Base-by-base conservation (phyloP, 1,140 invertebrate species). In the Ctenoplectra terminalis region DNA sequence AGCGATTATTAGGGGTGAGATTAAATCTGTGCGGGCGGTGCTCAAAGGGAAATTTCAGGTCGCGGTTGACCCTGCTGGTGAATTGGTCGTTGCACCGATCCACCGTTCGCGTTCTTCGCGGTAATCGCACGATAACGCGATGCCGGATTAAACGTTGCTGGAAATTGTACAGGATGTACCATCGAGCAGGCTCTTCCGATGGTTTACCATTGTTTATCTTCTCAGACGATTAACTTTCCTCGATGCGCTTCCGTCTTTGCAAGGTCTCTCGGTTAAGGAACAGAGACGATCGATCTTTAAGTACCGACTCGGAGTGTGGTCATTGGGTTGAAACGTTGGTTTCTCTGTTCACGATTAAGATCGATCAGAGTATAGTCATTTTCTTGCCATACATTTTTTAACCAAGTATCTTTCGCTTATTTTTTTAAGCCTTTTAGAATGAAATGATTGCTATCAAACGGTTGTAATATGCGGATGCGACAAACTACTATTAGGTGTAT, bases 1-100 rank as follows among this genome's bases (percentile, higher is more conserved):
- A 58, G 52, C 52, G 63, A 75, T 82, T 86, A 74, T 78, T 74
- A 52, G 26, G 31, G 11, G 15, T 26, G 29, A 20, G 80, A 82
- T 82, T 74, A 86, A 79, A 82, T 69, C 31, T 26, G 48, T 56
- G 43, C 0, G n/a, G 2, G 15, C 1, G n/a, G 26, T 11, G 23
- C 34, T 23, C 23, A 15, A n/a, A 66, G 46, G n/a, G 37, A 20
- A 43, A 50, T 37, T 71, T 48, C 61, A 6, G 26, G 15, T 1
- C n/a, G 29, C n/a, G 29, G n/a, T 43, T 17, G 8, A 31, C 17
- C 50, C 11, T 26, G 13, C 29, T 2, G 34, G 15, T 37, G 60
- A 23, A 66, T 2, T 7, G 34, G 48, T 52, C 34, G 13, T 40
- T 15, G 23, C 43, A 9, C 23, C 31, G 26, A 43, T 3, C 8